Evolutionary conservation across 2,888 invertebrate species (phyloP).

Genomic region (Ariolimax columbianus): DNA sequence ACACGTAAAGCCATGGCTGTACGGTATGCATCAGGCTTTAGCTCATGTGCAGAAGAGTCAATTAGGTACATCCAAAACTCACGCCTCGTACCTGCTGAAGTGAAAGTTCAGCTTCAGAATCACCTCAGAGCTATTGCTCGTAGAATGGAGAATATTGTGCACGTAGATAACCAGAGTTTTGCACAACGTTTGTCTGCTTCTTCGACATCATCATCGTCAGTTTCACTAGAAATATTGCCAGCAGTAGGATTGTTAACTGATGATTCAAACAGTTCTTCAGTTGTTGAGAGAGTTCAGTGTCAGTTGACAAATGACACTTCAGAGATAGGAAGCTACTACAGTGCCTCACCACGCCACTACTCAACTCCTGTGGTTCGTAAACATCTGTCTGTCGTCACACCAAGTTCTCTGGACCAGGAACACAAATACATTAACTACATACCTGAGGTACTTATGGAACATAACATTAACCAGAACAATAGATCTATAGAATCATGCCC

Average conservation of each 20-base stretch:
- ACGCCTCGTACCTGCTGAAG: constrained; percentile 48
- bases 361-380: constrained; percentile 36
- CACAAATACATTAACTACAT: background rate
- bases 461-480: background rate
- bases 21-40: constrained; percentile 50
- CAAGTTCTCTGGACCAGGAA: background rate
- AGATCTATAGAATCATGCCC: background rate
- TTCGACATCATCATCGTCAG: constrained; percentile 1
- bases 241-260: background rate
- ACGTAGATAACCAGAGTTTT: constrained; percentile 10
- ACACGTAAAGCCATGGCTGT: constrained; percentile 51
- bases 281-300: background rate
- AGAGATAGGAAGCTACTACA: constrained; percentile 6
- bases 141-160: constrained; percentile 39
- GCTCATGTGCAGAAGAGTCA: constrained; percentile 49
- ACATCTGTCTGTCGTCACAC: background rate
- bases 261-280: background rate
- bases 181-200: background rate
- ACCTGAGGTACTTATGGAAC: background rate
- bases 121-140: constrained; percentile 45
- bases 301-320: background rate
- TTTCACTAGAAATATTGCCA: background rate
- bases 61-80: constrained; percentile 49
- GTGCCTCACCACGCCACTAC: constrained; percentile 37
- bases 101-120: constrained; percentile 48